Evolutionary conservation across 2,888 invertebrate genomes (phyloP).

Genomic region (Hanleya hanleyi): DNA sequence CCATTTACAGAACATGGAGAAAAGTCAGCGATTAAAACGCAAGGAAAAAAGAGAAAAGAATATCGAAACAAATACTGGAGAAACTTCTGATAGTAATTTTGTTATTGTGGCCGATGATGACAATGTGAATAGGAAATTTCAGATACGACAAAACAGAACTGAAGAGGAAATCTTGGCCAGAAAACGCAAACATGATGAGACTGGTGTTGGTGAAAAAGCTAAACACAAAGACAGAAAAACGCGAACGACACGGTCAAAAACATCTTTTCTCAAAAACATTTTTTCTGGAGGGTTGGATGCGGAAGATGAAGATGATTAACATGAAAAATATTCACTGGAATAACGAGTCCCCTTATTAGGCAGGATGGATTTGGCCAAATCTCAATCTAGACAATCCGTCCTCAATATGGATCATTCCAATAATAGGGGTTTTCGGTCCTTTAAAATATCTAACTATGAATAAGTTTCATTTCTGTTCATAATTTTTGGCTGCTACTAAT

Average conservation of each 20-base stretch:
- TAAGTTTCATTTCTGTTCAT: too few species aligned
- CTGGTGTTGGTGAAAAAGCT: not conserved
- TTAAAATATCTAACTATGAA: too few species aligned
- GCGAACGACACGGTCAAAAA: constrained; percentile 17
- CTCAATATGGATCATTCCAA: too few species aligned
- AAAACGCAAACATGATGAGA: constrained; percentile 32
- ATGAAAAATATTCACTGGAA: too few species aligned
- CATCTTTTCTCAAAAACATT: constrained; percentile 53
- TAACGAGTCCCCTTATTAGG: too few species aligned
- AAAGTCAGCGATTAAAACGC: constrained; percentile 69
- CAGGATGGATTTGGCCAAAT: too few species aligned
- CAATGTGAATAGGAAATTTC: constrained; percentile 36
- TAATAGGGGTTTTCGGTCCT: too few species aligned
- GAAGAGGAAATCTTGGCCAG: constrained; percentile 54
- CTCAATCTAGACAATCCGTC: too few species aligned
- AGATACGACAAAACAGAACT: constrained; percentile 52
- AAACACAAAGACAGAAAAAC: constrained; percentile 20
- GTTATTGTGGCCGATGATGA: not conserved
- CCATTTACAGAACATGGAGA: constrained; percentile 85
- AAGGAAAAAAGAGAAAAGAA: constrained; percentile 17
- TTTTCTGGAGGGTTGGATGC: constrained; percentile 47
- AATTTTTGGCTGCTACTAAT: too few species aligned
- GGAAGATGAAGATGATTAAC: constrained; percentile 2
- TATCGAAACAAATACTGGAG: constrained; percentile 25
- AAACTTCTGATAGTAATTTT: constrained; percentile 7